Base-by-base conservation (phyloP, 2,888 invertebrate species). In the Sarcophaga subvicina region DNA sequence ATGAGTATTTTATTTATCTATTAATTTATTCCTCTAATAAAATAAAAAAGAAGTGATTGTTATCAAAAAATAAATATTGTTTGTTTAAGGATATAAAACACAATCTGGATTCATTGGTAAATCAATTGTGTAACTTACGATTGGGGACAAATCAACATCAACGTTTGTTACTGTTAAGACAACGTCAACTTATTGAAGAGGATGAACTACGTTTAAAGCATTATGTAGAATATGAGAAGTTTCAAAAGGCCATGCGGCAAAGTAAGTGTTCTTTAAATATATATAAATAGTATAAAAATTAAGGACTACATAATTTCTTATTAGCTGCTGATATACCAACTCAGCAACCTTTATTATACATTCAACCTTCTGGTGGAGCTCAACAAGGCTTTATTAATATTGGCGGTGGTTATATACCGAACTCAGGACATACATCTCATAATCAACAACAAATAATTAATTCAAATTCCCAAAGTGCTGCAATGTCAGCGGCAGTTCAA, bases 111-210 rank as follows among this genome's bases (percentile, higher is more conserved):
- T 91, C 92, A 3, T 89, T 93, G 83, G 91, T 93, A 17, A 93
- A 91, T 85, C 92, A 92, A 76, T 88, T 93, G 87, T 91, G 92
- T 83, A 91, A 92, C 73, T 91, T 92, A 59, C 91, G 93, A 6
- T 90, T 94, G 83, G 93, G 93, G 66, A 91, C 93, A 20, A 93
- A 92, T 82, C 92, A 92, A 73, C 92, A 93, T 64, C 93, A 93
- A 86, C 91, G 93, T 64, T 88, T 93, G 27, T 84, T 93, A 60
- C 89, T 93, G 12, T 85, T 93, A 25, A 89, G 94, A 20, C 94
- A 93, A 88, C 92, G 93, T 27, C 93, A 93, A 82, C 91, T 93
- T 54, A 92, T 93, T 47, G 93, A 93, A 90, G 93, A 93, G 81
- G 93, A 93, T 87, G 93, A 94, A 87, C 87, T 93, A 69, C 91